Percentiles rank a stretch among this genome's conserved stretches.
Evolutionary conservation across 2,888 invertebrate species (phyloP).

Genomic region (Chloroclysta siterata): DNA sequence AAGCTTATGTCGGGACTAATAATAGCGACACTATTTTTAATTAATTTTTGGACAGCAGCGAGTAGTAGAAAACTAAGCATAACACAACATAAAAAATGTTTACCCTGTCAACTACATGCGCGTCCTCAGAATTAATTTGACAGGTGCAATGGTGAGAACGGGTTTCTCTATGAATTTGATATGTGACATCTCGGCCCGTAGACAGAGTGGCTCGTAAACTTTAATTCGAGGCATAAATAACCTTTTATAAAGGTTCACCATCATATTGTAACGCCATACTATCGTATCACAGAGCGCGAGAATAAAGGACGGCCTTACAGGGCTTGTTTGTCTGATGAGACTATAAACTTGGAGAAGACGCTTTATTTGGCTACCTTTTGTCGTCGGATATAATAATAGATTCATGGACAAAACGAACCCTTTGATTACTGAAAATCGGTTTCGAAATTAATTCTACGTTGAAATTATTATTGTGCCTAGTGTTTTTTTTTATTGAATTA

Average conservation of each 20-base stretch:
- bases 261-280: slow-evolving; percentile 64
- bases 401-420: not conserved
- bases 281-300: slow-evolving; percentile 57
- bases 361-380: slow-evolving; percentile 29
- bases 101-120: slow-evolving; percentile 52
- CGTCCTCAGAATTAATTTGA: slow-evolving; percentile 68
- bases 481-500: too few species aligned
- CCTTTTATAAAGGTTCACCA: slow-evolving; percentile 66
- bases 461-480: too few species aligned
- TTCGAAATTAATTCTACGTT: not conserved
- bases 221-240: slow-evolving; percentile 77
- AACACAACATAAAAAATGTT: slow-evolving; percentile 55
- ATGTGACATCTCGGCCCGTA: slow-evolving; percentile 68
- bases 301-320: slow-evolving; percentile 68
- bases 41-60: slow-evolving; percentile 33
- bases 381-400: slow-evolving; percentile 18
- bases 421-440: not conserved
- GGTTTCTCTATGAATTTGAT: slow-evolving; percentile 69
- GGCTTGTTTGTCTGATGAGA: slow-evolving; percentile 50
- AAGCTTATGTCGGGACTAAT: not conserved
- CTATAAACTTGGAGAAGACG: slow-evolving; percentile 32
- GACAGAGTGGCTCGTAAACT: slow-evolving; percentile 73
- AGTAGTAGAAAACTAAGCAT: too few species aligned
- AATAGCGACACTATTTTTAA: not conserved
- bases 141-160: slow-evolving; percentile 70